A percentile compares a stretch with the other conserved stretches of the same genome.
phyloP scores from a whole-genome alignment of 2,113 vertebrate species.

The Petrocephalus microphthalmus region DNA sequence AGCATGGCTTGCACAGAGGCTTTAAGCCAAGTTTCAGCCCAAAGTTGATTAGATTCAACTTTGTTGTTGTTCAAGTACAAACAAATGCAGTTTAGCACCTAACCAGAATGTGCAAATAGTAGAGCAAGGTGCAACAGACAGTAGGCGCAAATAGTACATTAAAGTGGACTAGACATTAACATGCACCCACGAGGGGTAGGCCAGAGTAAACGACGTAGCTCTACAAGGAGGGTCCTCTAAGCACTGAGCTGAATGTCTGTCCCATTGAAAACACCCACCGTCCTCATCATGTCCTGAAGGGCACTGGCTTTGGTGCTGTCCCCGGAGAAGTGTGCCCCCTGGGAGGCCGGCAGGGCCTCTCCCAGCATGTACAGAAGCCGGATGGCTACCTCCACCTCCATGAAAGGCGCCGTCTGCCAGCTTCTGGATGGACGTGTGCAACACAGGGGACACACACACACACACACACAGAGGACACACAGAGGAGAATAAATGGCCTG shows the following conservation, averaged over 20 bases:
- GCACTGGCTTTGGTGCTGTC: conserved; percentile 83
- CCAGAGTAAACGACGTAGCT: neutral
- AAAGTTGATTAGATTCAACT: no score
- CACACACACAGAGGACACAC: neutral
- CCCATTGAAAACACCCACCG: conserved; percentile 61
- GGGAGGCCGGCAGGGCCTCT: conserved; percentile 88
- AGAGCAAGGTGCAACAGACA: no score
- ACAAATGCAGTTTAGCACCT: no score
- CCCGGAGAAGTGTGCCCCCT: conserved; percentile 92
- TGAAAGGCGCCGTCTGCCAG: conserved; percentile 83
- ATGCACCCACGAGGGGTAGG: neutral
- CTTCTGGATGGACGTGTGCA: conserved; percentile 54
- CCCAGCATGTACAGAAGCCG: conserved; percentile 93
- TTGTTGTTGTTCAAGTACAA: no score
- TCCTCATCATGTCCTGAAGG: conserved; percentile 97
- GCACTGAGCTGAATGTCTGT: neutral
- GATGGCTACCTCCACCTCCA: conserved; percentile 95
- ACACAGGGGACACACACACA: neutral
- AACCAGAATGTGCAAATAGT: no score
- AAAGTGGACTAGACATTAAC: no score
- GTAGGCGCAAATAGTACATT: no score
- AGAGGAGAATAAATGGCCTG: neutral
- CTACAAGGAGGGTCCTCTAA: neutral
- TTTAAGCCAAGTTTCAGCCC: neutral
- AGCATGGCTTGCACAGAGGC: neutral